Evolutionary conservation across 2,113 vertebrate species (phyloP), one percentile per base, ranked within the genome.

Genomic region (Catharus bicknelli): DNA sequence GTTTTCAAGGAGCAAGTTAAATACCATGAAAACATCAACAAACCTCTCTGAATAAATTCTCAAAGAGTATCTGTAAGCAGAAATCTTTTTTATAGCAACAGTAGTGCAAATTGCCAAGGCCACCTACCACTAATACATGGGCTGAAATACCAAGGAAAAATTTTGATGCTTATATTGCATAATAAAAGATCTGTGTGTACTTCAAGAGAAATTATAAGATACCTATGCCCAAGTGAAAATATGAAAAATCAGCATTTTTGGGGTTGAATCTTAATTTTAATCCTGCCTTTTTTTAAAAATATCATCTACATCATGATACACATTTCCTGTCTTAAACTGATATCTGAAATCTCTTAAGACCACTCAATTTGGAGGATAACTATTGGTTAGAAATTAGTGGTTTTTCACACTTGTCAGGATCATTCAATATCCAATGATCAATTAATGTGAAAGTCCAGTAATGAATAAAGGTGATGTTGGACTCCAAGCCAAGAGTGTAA

Each of bases 1-100:
- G 45, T 66, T 96, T 93, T 95, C 86, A 93, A 94, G 86, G 69
- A 92, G 38, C 58, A 73, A 90, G 74, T 82, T 89, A 61, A 94
- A 95, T 84, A 32, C 30, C 53, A 34, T 61, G 67, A 90, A 93
- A 94, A 61, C 40, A 86, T 78, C 83, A 94, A 94, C 77, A 93
- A 88, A 75, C 36, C 40, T 85, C 59, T 86, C 47, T 87, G 77
- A 85, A 87, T 87, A 82, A 79, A 87, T 94, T 93, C 81, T 86
- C 42, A 64, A 75, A 83, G 66, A 67, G 17, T n/a, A 75, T 66
- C 16, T 43, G 62, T 75, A 89, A 86, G 38, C 8, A 93, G 50
- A 89, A 90, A 38, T 64, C 11, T 51, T 17, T 70, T 67, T 75
- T 63, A 82, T 54, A 75, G 16, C 22, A 72, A 20, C n/a, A 61